Percentiles rank a stretch among this genome's conserved stretches.
Conservation (phyloP, 2,797 vertebrate genomes). For the Choloepus didactylus region DNA sequence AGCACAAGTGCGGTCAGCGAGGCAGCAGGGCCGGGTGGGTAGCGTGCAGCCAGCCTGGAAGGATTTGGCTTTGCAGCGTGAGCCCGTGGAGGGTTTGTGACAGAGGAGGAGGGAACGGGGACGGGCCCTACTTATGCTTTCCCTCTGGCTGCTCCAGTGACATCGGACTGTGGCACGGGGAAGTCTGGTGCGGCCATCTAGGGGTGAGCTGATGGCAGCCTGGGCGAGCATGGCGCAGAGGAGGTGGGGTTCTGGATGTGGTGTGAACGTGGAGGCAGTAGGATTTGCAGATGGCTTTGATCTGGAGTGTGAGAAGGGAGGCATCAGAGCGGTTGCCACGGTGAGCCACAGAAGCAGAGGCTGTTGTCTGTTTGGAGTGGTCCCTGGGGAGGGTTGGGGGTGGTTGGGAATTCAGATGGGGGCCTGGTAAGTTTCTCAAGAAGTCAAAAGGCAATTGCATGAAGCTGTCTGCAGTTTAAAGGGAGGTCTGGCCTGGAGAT, state of each 20-base stretch:
- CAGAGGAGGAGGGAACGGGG: background rate
- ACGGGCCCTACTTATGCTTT: background rate
- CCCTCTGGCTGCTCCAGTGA: background rate
- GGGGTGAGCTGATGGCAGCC: accelerated
- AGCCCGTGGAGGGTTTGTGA: background rate
- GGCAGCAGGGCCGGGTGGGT: too few species aligned
- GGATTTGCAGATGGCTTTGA: background rate
- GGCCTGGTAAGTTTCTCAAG: background rate
- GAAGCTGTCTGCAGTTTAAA: background rate
- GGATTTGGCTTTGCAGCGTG: background rate
- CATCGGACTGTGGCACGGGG: background rate
- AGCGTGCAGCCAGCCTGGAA: background rate
- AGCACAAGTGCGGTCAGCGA: background rate
- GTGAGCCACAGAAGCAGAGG: background rate
- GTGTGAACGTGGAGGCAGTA: background rate
- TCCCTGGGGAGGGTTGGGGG: background rate
- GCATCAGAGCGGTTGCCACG: background rate
- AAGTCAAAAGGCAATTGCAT: too few species aligned
- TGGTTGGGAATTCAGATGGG: accelerated
- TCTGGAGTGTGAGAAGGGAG: background rate
- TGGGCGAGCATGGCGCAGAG: background rate
- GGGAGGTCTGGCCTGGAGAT: background rate
- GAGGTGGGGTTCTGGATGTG: background rate
- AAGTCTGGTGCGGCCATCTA: background rate
- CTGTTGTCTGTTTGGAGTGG: background rate